A percentile compares a stretch with the other conserved stretches of the same genome.
Evolutionary conservation across 2,888 invertebrate genomes (phyloP).

Genomic region (Pollenia labialis): DNA sequence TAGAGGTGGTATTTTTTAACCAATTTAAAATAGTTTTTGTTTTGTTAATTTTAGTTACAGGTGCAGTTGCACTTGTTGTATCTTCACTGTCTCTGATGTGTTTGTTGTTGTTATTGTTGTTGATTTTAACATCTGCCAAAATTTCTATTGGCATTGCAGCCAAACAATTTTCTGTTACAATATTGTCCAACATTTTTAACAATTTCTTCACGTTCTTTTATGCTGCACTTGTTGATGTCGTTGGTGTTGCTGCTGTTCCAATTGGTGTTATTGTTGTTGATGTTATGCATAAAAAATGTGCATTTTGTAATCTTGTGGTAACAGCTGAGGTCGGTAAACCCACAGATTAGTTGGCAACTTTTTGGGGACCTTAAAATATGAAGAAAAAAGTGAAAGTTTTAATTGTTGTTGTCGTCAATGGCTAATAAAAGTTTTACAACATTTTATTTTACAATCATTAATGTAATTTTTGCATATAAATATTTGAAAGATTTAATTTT

Average conservation of each 20-base stretch:
- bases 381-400: constrained; percentile 64
- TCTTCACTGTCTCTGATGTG: constrained; percentile 64
- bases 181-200: constrained; percentile 75
- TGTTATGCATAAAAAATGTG: constrained; percentile 30
- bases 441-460: not conserved
- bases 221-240: constrained; percentile 62
- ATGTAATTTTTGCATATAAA: not conserved
- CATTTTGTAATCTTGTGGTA: constrained; percentile 50
- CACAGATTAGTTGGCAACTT: constrained; percentile 72
- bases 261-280: constrained; percentile 50
- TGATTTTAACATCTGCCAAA: constrained; percentile 73
- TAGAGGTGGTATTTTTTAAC: constrained; percentile 77
- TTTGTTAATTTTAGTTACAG: constrained; percentile 76
- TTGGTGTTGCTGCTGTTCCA: constrained; percentile 14
- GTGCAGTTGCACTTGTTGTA: constrained; percentile 26
- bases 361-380: constrained; percentile 75
- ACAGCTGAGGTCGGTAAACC: constrained; percentile 56
- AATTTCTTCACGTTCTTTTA: constrained; percentile 75
- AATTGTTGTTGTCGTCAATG: constrained; percentile 35
- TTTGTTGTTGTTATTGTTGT: constrained; percentile 53
- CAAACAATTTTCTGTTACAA: constrained; percentile 65
- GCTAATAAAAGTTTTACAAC: not conserved
- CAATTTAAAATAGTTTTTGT: constrained; percentile 82
- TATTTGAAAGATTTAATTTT: not conserved
- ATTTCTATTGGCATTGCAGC: constrained; percentile 66